Conservation (phyloP, 37 sponge, comb jelly and placozoan genomes). For the Chondrosia reniformis region DNA sequence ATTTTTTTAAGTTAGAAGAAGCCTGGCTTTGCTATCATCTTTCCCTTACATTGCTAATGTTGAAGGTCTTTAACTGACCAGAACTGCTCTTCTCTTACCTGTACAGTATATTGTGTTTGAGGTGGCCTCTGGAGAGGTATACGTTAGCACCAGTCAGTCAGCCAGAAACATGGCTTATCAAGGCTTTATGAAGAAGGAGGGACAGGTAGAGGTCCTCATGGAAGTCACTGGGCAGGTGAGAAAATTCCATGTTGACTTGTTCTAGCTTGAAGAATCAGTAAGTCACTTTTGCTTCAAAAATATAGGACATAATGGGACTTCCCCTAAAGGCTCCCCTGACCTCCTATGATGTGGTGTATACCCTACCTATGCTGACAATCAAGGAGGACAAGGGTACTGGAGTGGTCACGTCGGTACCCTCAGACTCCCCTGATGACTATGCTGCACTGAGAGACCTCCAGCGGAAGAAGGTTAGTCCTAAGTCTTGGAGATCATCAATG, state of each 20-base stretch:
- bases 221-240: constrained; percentile 72
- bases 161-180: constrained; percentile 97
- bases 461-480: constrained; percentile 69
- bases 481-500: not conserved
- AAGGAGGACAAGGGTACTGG: constrained; percentile 98
- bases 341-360: constrained; percentile 84
- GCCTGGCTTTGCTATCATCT: no score
- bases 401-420: constrained; percentile 98
- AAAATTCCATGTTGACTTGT: not conserved
- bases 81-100: no score
- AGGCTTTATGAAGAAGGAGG: constrained; percentile 79
- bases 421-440: constrained; percentile 97
- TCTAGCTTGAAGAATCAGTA: not conserved
- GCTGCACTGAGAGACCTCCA: constrained; percentile 96
- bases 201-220: constrained; percentile 67
- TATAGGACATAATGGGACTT: constrained; percentile 90
- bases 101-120: constrained; percentile 78
- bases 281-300: not conserved
- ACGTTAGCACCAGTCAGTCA: constrained; percentile 69
- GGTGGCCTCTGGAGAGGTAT: constrained; percentile 63
- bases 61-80: no score
- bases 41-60: no score
- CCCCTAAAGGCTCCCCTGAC: constrained; percentile 92
- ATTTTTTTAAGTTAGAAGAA: no score
- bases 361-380: constrained; percentile 97